Percentiles rank a stretch among this genome's conserved stretches.
Evolutionary conservation across 2,797 vertebrate genomes (phyloP).

Genomic region (Iguana delicatissima): DNA sequence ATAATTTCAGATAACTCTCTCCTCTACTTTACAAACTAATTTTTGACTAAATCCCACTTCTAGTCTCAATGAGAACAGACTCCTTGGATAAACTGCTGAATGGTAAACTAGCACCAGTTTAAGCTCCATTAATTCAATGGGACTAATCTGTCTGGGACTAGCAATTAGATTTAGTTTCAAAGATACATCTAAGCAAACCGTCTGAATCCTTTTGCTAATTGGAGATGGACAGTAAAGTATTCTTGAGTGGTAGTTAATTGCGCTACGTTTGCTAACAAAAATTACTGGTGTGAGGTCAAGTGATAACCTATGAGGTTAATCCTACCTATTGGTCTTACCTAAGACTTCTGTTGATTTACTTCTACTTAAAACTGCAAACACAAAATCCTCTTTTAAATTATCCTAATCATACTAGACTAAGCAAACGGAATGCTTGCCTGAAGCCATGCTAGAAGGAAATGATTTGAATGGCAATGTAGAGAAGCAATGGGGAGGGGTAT

Average conservation of each 20-base stretch:
- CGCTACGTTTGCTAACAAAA: not conserved
- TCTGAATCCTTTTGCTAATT: not conserved
- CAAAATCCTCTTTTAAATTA: conserved; percentile 11
- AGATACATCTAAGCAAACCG: no score
- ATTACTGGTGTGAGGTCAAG: not conserved
- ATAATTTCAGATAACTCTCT: no score
- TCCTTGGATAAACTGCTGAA: no score
- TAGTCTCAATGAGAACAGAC: no score
- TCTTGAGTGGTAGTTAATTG: not conserved
- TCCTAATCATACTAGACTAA: not conserved
- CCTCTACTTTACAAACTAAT: no score
- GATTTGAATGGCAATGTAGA: conserved; percentile 23
- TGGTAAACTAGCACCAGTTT: no score
- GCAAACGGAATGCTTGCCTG: not conserved
- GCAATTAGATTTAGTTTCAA: no score
- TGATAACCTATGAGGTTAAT: not conserved
- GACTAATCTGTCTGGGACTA: no score
- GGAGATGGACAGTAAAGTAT: not conserved
- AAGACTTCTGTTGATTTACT: conserved; percentile 5
- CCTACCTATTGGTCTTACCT: not conserved
- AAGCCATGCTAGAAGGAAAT: not conserved
- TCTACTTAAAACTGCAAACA: conserved; percentile 11
- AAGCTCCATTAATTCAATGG: no score
- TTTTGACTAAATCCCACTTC: no score
- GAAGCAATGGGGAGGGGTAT: not conserved